Percentiles rank a stretch among this genome's conserved stretches.
Evolutionary conservation across 53 echinoderm and acorn worm genomes (phyloP).

Genomic region (Antedon mediterranea): DNA sequence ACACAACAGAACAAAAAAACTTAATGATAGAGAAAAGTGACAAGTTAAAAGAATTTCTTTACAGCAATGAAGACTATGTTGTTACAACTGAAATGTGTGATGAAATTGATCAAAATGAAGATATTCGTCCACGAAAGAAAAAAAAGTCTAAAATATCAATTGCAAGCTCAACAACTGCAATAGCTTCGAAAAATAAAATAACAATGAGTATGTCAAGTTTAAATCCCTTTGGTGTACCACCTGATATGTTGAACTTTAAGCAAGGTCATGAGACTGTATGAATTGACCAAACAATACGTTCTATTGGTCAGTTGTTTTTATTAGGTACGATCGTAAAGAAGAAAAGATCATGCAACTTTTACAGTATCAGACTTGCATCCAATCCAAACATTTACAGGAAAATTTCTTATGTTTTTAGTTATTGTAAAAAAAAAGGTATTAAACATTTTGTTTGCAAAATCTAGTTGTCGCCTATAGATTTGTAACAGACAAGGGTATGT

Average conservation of each 20-base stretch:
- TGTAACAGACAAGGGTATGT: too few relatives aligned
- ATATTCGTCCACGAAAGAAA: not conserved
- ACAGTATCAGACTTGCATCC: too few relatives aligned
- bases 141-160: not conserved
- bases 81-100: not conserved
- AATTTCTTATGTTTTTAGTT: too few relatives aligned
- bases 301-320: too few relatives aligned
- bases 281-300: not conserved
- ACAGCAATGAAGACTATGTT: not conserved
- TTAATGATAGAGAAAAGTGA: not conserved
- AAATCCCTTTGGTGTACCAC: conserved; percentile 32
- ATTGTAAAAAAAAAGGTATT: too few relatives aligned
- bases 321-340: too few relatives aligned
- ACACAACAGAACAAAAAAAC: not conserved
- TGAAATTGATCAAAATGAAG: not conserved
- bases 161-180: not conserved
- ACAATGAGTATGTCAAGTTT: conserved; percentile 22
- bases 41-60: not conserved
- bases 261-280: not conserved
- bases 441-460: too few relatives aligned
- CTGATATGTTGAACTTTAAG: conserved; percentile 4
- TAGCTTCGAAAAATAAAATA: not conserved
- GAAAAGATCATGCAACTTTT: too few relatives aligned
- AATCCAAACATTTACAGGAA: too few relatives aligned
- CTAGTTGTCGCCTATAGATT: too few relatives aligned